Conservation (phyloP, 2,888 invertebrate genomes). For the Ornithoptera alexandrae region DNA sequence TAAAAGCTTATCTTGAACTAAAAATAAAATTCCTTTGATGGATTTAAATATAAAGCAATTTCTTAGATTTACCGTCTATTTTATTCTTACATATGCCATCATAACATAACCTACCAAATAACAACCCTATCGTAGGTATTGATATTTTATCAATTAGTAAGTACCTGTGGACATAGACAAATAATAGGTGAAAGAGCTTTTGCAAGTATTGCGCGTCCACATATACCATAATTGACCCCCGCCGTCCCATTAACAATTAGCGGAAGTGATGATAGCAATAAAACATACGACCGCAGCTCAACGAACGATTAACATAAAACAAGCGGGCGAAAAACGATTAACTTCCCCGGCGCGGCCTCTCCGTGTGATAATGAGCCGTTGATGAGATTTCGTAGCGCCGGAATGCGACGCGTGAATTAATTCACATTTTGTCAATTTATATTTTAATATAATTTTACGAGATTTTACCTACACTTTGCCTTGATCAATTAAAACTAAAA, state of each 20-base stretch:
- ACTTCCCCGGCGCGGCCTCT: constrained; percentile 35
- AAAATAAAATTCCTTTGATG: too few species aligned
- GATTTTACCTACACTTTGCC: background rate
- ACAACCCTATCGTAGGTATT: too few species aligned
- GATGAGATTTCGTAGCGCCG: constrained; percentile 34
- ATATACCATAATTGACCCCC: constrained; percentile 34
- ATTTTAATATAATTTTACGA: constrained; percentile 17
- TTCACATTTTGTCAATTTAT: constrained; percentile 23
- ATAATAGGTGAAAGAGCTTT: too few species aligned
- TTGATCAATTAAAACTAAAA: background rate
- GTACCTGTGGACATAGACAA: too few species aligned
- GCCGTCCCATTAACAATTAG: constrained; percentile 52
- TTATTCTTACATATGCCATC: too few species aligned
- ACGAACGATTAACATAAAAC: constrained; percentile 54
- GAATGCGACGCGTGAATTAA: constrained; percentile 30
- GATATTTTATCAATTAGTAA: too few species aligned
- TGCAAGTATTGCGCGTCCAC: background rate
- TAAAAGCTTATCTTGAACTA: too few species aligned
- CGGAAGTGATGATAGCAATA: constrained; percentile 64
- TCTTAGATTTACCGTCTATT: too few species aligned
- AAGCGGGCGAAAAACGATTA: constrained; percentile 55
- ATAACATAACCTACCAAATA: too few species aligned
- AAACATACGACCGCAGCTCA: constrained; percentile 53
- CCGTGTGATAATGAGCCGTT: constrained; percentile 34
- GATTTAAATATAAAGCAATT: too few species aligned